A percentile compares a stretch with the other conserved stretches of the same genome.
Evolutionary conservation across 2,113 vertebrate species (phyloP).

Genomic region (Saguinus imperator): DNA sequence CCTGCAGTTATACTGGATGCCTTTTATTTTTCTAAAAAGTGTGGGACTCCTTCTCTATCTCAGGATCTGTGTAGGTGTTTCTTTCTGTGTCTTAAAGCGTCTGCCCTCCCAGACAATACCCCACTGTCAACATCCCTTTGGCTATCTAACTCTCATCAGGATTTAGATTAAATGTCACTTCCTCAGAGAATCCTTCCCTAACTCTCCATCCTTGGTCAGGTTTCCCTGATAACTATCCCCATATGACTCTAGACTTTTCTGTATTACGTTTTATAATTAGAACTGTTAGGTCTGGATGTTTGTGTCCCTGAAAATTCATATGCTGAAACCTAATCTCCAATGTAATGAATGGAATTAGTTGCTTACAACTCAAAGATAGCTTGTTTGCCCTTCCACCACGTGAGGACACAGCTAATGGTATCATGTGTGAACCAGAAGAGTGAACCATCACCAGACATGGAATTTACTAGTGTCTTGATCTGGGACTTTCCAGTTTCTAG

Average conservation of each 20-base stretch:
- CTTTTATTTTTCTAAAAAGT: background rate
- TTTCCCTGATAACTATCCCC: background rate
- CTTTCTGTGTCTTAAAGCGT: background rate
- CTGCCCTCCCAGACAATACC: rapidly evolving
- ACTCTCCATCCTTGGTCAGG: background rate
- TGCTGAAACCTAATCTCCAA: background rate
- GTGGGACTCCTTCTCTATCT: background rate
- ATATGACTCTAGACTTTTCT: background rate
- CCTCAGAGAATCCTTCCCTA: background rate
- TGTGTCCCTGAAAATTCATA: background rate
- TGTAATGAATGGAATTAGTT: background rate
- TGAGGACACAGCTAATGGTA: background rate
- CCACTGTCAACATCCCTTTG: background rate
- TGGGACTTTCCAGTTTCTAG: background rate
- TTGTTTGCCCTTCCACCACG: background rate
- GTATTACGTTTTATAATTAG: background rate
- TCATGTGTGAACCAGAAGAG: background rate
- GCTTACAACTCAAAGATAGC: background rate
- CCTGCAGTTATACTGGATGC: background rate
- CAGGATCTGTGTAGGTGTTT: background rate
- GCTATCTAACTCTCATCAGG: background rate
- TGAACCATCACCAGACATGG: too few relatives aligned
- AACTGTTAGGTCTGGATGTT: background rate
- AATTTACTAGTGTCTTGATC: background rate
- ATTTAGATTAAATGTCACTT: background rate